Conservation (phyloP, 2,888 invertebrate genomes). For the Oscheius sp. region DNA sequence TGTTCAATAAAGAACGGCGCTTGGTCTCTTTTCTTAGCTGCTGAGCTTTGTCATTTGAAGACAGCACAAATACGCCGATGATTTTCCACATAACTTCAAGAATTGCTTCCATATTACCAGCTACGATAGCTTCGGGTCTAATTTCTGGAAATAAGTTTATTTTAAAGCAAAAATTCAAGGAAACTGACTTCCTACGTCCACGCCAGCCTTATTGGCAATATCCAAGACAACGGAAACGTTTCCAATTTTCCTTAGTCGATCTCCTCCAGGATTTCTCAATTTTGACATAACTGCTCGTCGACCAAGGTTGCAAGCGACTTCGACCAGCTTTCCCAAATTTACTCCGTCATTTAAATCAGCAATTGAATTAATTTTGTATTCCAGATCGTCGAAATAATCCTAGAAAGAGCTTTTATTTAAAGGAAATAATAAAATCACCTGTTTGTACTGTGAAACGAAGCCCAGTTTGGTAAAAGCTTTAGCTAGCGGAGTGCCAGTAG, state of each 20-base stretch:
- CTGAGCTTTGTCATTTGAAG: constrained; percentile 4
- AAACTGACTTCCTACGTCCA: constrained; percentile 32
- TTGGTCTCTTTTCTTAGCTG: constrained; percentile 11
- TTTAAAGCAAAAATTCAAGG: not conserved
- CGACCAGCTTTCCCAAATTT: constrained; percentile 42
- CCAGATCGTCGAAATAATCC: constrained; percentile 50
- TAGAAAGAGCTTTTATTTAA: not conserved
- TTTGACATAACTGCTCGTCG: constrained; percentile 32
- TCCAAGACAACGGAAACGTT: constrained; percentile 49
- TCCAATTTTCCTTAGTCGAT: constrained; percentile 52
- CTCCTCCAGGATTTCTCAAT: constrained; percentile 49
- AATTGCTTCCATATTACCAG: constrained; percentile 45
- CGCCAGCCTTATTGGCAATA: constrained; percentile 33
- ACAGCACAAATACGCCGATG: constrained; percentile 44
- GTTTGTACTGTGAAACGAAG: constrained; percentile 41
- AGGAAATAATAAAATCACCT: constrained; percentile 2
- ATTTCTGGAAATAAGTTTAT: constrained; percentile 21
- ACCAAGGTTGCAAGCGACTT: constrained; percentile 18
- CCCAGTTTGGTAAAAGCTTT: constrained; percentile 47
- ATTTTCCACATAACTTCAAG: constrained; percentile 46
- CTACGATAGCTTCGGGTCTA: constrained; percentile 41
- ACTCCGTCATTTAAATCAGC: constrained; percentile 49
- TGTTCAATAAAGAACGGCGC: not conserved
- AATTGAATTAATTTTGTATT: constrained; percentile 45
- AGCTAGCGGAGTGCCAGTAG: constrained; percentile 36